phyloP scores from a whole-genome alignment of 2,113 vertebrate species.

The Podarcis muralis region DNA sequence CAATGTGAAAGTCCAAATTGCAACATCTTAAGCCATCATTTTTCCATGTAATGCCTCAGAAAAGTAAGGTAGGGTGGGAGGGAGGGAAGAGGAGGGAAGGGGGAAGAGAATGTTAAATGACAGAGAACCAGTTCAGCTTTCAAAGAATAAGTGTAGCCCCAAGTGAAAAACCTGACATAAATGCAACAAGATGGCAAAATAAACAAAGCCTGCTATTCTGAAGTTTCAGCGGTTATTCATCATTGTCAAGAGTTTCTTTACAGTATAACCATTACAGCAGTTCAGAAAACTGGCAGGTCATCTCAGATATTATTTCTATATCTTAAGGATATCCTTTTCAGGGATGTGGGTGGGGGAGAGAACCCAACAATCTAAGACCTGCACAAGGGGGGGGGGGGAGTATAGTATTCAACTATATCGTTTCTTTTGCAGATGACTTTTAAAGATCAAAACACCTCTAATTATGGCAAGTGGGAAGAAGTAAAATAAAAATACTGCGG shows the following conservation, averaged over 20 bases:
- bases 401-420: constrained; percentile 30
- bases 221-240: constrained; percentile 64
- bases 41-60: constrained; percentile 53
- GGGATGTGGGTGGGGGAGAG: not conserved
- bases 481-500: too few species aligned
- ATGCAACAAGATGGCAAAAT: constrained; percentile 59
- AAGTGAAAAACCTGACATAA: constrained; percentile 59
- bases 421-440: constrained; percentile 3
- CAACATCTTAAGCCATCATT: constrained; percentile 39
- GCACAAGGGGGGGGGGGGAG: constrained; percentile 4
- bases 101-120: not conserved
- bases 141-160: constrained; percentile 54
- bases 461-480: not conserved
- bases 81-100: not conserved
- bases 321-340: constrained; percentile 41
- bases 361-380: not conserved
- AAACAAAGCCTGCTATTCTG: constrained; percentile 54
- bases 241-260: constrained; percentile 65
- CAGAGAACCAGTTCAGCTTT: constrained; percentile 59
- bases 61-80: not conserved
- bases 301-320: constrained; percentile 44
- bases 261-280: constrained; percentile 46
- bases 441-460: not conserved
- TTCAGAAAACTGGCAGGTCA: constrained; percentile 44
- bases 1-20: constrained; percentile 50